These are phyloP conservation scores for Diplolepis rosae DNA, from an alignment of 2,888 invertebrate species.

Conservation along the genomic window DNA sequence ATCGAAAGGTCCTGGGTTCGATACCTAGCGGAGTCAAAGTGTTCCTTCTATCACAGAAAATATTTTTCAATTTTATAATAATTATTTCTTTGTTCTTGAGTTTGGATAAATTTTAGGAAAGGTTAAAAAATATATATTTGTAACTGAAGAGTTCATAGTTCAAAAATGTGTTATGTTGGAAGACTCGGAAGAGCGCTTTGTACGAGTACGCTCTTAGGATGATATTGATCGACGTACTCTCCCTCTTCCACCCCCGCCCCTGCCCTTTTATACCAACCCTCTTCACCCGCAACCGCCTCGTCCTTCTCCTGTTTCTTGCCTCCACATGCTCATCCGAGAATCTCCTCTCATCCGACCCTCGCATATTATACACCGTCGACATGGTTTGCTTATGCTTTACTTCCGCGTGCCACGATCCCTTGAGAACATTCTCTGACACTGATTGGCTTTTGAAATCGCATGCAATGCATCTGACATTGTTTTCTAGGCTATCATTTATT, in stretches of 20 bases:
- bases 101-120: neutral
- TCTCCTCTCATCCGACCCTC: conserved; percentile 21
- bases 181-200: conserved; percentile 46
- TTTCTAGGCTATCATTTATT: neutral
- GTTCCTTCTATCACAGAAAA: too few relatives aligned
- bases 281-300: conserved; percentile 31
- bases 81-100: too few relatives aligned
- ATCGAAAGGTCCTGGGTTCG: too few relatives aligned
- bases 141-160: neutral
- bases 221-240: conserved; percentile 68
- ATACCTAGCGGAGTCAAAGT: too few relatives aligned
- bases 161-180: conserved; percentile 30
- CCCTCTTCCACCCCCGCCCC: conserved; percentile 45
- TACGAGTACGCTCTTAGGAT: conserved; percentile 66
- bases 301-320: conserved; percentile 14
- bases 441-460: neutral
- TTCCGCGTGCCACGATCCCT: conserved; percentile 24
- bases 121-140: neutral
- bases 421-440: conserved; percentile 20
- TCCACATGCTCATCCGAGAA: conserved; percentile 17
- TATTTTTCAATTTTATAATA: too few relatives aligned
- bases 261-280: conserved; percentile 30
- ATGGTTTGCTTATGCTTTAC: conserved; percentile 30
- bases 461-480: neutral
- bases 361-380: conserved; percentile 16